Evolutionary conservation across 2,113 vertebrate species (phyloP).

Genomic region (Phalacrocorax aristotelis): DNA sequence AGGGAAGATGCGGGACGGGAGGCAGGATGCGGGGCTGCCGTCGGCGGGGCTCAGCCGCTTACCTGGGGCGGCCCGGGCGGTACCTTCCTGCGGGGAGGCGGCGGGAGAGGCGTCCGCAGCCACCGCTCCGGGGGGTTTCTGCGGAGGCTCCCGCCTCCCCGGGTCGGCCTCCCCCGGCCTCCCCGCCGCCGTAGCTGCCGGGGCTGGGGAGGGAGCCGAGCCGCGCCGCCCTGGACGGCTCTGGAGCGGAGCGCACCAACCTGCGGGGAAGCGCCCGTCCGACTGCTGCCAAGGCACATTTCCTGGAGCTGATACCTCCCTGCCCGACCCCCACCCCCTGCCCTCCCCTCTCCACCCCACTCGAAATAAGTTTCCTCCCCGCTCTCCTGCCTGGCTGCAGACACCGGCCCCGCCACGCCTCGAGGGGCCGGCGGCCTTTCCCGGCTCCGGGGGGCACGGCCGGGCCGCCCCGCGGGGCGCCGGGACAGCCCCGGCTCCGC

Average conservation of each 20-base stretch:
- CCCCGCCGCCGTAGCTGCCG: background rate
- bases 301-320: conserved; percentile 43
- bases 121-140: too few species aligned
- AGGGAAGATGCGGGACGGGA: too few species aligned
- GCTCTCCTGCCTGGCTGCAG: conserved; percentile 28
- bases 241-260: background rate
- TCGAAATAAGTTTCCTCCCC: conserved; percentile 51
- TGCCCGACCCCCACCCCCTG: conserved; percentile 5
- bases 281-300: conserved; percentile 37
- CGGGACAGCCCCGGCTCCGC: background rate
- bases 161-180: background rate
- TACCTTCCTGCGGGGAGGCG: too few species aligned
- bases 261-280: conserved; percentile 35
- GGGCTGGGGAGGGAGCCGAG: background rate
- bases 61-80: too few species aligned
- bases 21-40: too few species aligned
- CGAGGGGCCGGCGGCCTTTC: background rate
- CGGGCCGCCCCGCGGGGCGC: too few species aligned
- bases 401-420: conserved; percentile 21
- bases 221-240: background rate
- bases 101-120: too few species aligned
- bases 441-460: background rate
- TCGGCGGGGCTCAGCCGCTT: too few species aligned
- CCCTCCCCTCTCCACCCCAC: conserved; percentile 30
- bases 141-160: too few species aligned